Conservation (phyloP, 2,797 vertebrate species). For the Silurus aristotelis region DNA sequence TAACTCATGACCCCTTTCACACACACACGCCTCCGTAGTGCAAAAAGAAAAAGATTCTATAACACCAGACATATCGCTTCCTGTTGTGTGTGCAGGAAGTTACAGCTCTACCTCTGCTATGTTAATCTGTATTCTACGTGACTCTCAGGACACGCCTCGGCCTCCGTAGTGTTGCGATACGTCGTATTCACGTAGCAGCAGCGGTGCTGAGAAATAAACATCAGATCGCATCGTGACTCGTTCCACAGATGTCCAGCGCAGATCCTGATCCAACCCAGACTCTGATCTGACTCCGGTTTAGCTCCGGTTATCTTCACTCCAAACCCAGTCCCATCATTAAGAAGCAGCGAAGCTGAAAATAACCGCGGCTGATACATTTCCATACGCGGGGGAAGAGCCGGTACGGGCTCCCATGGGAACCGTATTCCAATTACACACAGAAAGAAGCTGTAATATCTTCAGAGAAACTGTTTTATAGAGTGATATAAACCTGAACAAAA, state of each 20-base stretch:
- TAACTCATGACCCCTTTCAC: too few relatives aligned
- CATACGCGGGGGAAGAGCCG: constrained; percentile 30
- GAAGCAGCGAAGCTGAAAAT: constrained; percentile 47
- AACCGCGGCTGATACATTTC: constrained; percentile 42
- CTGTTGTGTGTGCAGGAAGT: too few relatives aligned
- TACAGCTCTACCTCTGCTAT: too few relatives aligned
- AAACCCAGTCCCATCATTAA: constrained; percentile 29
- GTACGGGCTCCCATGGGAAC: constrained; percentile 34
- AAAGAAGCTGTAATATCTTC: constrained; percentile 30
- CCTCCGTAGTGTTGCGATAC: too few relatives aligned
- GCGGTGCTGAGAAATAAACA: not conserved
- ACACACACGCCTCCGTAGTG: too few relatives aligned
- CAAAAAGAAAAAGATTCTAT: too few relatives aligned
- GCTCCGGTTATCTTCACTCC: not conserved
- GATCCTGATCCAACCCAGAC: not conserved
- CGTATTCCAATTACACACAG: constrained; percentile 50
- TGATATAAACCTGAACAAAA: not conserved
- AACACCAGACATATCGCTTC: too few relatives aligned
- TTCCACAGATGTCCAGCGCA: not conserved
- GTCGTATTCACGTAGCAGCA: too few relatives aligned
- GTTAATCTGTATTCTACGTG: too few relatives aligned
- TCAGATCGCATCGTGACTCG: not conserved
- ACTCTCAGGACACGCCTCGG: too few relatives aligned
- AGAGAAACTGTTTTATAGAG: not conserved
- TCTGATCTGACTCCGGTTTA: not conserved